Percentiles rank a stretch among this genome's conserved stretches.
phyloP scores from a whole-genome alignment of 2,888 invertebrate species.

The Diplolepis rosae region DNA sequence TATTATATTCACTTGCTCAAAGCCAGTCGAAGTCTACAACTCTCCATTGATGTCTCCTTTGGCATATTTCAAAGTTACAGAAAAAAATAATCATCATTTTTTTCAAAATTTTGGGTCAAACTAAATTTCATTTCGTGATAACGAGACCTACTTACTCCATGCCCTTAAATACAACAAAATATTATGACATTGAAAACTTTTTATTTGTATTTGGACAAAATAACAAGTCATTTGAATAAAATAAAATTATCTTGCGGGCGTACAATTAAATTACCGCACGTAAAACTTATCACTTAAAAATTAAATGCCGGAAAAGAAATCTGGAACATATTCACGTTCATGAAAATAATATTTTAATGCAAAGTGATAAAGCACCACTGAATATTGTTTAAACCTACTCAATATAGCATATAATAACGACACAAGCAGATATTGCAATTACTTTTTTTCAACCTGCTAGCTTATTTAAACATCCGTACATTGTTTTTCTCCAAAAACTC shows the following conservation, averaged over 20 bases:
- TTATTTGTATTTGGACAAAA: neutral
- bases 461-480: too few relatives aligned
- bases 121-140: too few relatives aligned
- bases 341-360: neutral
- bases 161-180: too few relatives aligned
- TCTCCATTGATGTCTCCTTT: too few relatives aligned
- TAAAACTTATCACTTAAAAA: neutral
- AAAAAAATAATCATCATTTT: too few relatives aligned
- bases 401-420: too few relatives aligned
- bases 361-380: neutral
- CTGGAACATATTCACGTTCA: neutral
- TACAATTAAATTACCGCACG: neutral
- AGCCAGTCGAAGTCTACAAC: too few relatives aligned
- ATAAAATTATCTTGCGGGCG: neutral
- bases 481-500: too few relatives aligned
- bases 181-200: neutral
- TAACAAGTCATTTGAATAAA: neutral
- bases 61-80: too few relatives aligned
- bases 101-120: too few relatives aligned
- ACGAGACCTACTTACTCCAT: too few relatives aligned
- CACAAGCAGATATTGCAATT: neutral
- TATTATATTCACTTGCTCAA: too few relatives aligned
- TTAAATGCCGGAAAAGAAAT: neutral
- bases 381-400: neutral
- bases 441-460: neutral